phyloP scores from a whole-genome alignment of 2,797 vertebrate species.

The Orestias chungarensis region DNA sequence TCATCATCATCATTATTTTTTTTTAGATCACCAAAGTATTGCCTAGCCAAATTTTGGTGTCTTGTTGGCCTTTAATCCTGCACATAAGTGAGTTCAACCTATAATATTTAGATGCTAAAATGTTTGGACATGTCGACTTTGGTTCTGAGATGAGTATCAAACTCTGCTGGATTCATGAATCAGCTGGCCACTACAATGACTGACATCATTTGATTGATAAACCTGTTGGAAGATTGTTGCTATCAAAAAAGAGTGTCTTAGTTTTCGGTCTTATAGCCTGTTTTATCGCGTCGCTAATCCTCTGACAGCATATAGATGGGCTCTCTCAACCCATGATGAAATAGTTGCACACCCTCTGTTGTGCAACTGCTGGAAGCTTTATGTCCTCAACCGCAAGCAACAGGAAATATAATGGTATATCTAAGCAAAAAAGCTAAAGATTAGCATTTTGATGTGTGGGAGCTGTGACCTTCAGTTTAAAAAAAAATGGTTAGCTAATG shows the following conservation, averaged over 20 bases:
- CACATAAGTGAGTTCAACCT: too few relatives aligned
- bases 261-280: background rate
- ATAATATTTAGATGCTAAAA: too few relatives aligned
- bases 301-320: background rate
- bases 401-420: conserved; percentile 3
- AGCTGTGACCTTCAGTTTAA: too few relatives aligned
- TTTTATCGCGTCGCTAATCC: background rate
- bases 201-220: background rate
- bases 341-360: background rate
- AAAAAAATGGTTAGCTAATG: background rate
- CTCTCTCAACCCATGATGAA: background rate
- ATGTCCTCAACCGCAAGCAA: conserved; percentile 23
- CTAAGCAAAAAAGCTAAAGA: background rate
- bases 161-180: background rate
- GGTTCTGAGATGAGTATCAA: too few relatives aligned
- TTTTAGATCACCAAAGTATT: background rate
- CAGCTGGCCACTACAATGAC: background rate
- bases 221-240: background rate
- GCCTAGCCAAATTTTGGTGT: background rate
- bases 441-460: background rate
- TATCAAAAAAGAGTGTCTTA: background rate
- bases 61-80: background rate
- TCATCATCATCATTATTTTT: background rate
- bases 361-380: conserved; percentile 11
- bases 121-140: too few relatives aligned